A percentile compares a stretch with the other conserved stretches of the same genome.
Conservation (phyloP, 1,140 invertebrate species). For the Bombus impatiens region DNA sequence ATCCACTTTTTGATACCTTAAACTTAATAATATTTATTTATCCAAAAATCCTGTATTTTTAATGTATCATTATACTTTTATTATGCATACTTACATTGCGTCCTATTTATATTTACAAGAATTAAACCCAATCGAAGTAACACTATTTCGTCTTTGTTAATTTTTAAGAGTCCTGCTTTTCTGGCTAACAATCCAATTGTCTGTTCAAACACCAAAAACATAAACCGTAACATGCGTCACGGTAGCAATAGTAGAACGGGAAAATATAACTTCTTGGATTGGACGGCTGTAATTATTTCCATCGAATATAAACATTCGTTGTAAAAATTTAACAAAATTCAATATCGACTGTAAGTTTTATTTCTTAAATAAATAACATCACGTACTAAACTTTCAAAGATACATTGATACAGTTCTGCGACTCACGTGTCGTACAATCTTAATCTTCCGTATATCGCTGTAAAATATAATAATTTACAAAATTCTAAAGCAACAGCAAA, state of each 20-base stretch:
- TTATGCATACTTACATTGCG: not conserved
- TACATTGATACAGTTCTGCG: not conserved
- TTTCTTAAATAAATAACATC: not conserved
- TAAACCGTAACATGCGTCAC: no score
- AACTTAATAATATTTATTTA: constrained; percentile 4
- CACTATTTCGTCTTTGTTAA: not conserved
- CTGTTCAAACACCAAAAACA: not conserved
- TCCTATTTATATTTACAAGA: not conserved
- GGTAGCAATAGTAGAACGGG: no score
- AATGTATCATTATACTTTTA: not conserved
- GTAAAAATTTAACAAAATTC: not conserved
- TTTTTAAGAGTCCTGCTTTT: no score
- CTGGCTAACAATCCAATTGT: not conserved
- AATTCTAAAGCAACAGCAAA: not conserved
- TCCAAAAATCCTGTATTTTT: not conserved
- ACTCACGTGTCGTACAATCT: not conserved
- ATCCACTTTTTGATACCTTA: not conserved
- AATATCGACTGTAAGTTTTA: not conserved
- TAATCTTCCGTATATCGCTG: not conserved
- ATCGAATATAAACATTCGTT: not conserved
- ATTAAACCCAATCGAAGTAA: not conserved
- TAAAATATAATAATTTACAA: not conserved
- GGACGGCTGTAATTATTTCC: not conserved
- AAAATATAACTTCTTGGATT: not conserved
- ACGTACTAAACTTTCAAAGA: not conserved